Percentiles rank a stretch among this genome's conserved stretches.
phyloP scores from a whole-genome alignment of 2,888 invertebrate species.

The Agonum fuliginosum region DNA sequence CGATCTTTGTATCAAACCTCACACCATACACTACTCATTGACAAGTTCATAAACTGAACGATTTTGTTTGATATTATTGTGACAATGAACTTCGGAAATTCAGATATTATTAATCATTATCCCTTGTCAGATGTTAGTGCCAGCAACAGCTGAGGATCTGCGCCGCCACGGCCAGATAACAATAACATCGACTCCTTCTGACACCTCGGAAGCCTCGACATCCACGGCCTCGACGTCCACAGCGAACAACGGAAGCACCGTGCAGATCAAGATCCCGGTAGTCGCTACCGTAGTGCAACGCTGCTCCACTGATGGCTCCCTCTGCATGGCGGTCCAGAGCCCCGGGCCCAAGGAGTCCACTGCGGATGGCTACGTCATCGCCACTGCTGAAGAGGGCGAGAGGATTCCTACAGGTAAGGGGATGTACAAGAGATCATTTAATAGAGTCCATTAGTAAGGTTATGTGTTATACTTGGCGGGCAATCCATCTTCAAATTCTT shows the following conservation, averaged over 20 bases:
- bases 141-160: constrained; percentile 83
- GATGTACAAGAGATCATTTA: no score
- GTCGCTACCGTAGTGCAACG: constrained; percentile 72
- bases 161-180: constrained; percentile 79
- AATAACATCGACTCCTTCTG: constrained; percentile 66
- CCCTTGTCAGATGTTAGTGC: constrained; percentile 78
- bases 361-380: constrained; percentile 29
- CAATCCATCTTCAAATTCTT: no score
- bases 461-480: no score
- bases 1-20: no score
- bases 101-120: no score
- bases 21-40: no score
- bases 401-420: background rate
- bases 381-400: constrained; percentile 10
- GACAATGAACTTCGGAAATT: no score
- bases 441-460: no score
- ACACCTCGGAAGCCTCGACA: constrained; percentile 43
- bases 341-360: constrained; percentile 67
- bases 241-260: constrained; percentile 67
- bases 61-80: no score
- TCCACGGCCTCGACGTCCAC: background rate
- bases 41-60: no score
- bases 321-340: constrained; percentile 70
- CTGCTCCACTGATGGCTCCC: constrained; percentile 67
- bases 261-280: constrained; percentile 71